These are phyloP conservation scores for Drosophila differens DNA, from an alignment of 2,888 invertebrate species.

Conservation along the genomic window DNA sequence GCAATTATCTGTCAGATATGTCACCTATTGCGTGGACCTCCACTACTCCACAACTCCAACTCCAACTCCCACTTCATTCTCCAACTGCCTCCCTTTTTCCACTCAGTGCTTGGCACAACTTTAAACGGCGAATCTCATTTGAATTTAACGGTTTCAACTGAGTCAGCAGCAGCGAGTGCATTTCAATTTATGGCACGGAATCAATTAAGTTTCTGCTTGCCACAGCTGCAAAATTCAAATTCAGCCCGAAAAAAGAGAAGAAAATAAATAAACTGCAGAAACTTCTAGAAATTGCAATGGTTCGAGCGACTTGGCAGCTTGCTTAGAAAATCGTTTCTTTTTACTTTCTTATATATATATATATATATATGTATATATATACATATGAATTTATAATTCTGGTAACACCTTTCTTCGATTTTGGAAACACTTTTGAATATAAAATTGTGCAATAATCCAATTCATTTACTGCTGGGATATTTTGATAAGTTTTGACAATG, in stretches of 20 bases:
- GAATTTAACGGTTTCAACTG: slow-evolving; percentile 47
- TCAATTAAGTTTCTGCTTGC: slow-evolving; percentile 58
- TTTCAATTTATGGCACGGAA: slow-evolving; percentile 76
- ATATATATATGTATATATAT: too few species aligned
- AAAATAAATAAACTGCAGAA: background rate
- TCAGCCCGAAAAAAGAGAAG: background rate
- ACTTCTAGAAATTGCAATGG: slow-evolving; percentile 1
- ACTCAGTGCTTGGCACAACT: background rate
- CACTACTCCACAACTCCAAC: background rate
- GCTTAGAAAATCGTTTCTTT: background rate
- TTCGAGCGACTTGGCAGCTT: background rate
- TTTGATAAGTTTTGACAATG: background rate
- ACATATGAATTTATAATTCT: background rate
- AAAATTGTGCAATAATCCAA: background rate
- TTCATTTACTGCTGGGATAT: background rate
- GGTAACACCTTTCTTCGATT: background rate
- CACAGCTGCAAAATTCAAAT: slow-evolving; percentile 59
- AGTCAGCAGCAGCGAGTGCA: slow-evolving; percentile 53
- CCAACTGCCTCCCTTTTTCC: background rate
- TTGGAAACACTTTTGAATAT: background rate
- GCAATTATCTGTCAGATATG: slow-evolving; percentile 36
- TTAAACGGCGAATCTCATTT: slow-evolving; percentile 43
- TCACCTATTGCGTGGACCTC: slow-evolving; percentile 17
- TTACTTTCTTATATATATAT: background rate
- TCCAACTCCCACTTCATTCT: background rate